These are phyloP conservation scores for Ectemnius lituratus DNA, from an alignment of 2,888 invertebrate genomes.

Conservation along the genomic window DNA sequence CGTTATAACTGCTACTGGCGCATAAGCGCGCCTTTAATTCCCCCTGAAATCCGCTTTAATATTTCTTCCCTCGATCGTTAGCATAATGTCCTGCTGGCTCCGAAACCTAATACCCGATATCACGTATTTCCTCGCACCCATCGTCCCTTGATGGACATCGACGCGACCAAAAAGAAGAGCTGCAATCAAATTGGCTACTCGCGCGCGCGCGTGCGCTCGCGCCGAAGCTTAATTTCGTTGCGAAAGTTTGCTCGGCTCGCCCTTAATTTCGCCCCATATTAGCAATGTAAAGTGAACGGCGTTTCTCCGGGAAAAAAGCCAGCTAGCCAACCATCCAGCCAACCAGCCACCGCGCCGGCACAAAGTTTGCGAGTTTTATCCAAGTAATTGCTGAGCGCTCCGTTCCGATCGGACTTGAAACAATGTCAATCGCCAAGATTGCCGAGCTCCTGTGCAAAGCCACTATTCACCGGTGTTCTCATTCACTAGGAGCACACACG, in stretches of 20 bases:
- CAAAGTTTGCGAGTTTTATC: slow-evolving; percentile 47
- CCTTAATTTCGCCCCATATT: slow-evolving; percentile 45
- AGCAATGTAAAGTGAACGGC: slow-evolving; percentile 49
- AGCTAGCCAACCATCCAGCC: background rate
- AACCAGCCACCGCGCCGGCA: slow-evolving; percentile 30
- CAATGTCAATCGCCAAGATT: background rate
- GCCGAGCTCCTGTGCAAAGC: too few species aligned
- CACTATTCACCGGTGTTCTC: too few species aligned
- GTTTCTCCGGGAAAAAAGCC: slow-evolving; percentile 13
- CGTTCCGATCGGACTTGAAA: background rate
- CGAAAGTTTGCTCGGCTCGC: slow-evolving; percentile 39
- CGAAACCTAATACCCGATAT: slow-evolving; percentile 19
- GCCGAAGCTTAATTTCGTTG: slow-evolving; percentile 44
- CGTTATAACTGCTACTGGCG: slow-evolving; percentile 10
- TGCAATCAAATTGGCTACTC: slow-evolving; percentile 44
- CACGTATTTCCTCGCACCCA: slow-evolving; percentile 11
- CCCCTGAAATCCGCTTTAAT: slow-evolving; percentile 42
- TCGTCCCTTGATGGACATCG: slow-evolving; percentile 13
- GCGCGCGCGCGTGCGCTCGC: slow-evolving; percentile 5
- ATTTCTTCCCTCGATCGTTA: slow-evolving; percentile 47
- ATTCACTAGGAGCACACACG: too few species aligned
- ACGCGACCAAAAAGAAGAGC: slow-evolving; percentile 18
- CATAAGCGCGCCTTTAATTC: slow-evolving; percentile 48
- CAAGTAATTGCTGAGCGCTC: slow-evolving; percentile 4
- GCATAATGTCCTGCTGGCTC: slow-evolving; percentile 38